Evolutionary conservation across 2,113 vertebrate species (phyloP).

Genomic region (Phoenicopterus ruber): DNA sequence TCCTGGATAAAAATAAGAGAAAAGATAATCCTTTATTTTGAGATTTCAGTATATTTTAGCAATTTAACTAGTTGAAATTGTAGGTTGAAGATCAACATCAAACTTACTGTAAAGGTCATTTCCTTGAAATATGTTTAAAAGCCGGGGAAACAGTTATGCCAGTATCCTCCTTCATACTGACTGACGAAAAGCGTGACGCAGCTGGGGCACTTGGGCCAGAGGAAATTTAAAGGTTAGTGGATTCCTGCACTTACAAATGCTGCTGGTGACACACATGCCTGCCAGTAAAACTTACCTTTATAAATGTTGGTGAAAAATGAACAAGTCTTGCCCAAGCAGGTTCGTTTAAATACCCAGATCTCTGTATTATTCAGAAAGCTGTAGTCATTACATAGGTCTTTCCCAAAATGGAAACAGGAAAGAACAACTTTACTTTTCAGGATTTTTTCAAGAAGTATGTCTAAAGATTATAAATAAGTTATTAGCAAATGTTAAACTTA

Average conservation of each 20-base stretch:
- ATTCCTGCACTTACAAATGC: neutral
- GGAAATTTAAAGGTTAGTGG: neutral
- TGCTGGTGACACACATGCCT: neutral
- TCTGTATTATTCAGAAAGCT: neutral
- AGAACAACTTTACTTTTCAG: neutral
- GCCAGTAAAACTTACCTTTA: neutral
- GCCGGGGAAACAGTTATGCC: neutral
- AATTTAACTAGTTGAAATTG: neutral
- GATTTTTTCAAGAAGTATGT: neutral
- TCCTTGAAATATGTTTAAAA: neutral
- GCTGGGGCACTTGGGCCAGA: neutral
- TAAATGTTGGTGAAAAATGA: neutral
- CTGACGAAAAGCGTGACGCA: neutral
- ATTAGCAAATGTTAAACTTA: neutral
- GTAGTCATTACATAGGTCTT: neutral
- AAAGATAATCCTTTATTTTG: neutral
- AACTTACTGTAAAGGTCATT: neutral
- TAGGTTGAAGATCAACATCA: neutral
- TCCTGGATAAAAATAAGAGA: neutral
- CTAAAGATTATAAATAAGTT: neutral
- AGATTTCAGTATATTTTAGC: neutral
- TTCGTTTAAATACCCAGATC: neutral
- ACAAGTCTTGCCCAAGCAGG: neutral
- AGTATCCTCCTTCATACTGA: neutral
- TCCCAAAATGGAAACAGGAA: neutral